A percentile compares a stretch with the other conserved stretches of the same genome.
phyloP scores from a whole-genome alignment of 2,888 invertebrate genomes.

The Xiphydria camelus region DNA sequence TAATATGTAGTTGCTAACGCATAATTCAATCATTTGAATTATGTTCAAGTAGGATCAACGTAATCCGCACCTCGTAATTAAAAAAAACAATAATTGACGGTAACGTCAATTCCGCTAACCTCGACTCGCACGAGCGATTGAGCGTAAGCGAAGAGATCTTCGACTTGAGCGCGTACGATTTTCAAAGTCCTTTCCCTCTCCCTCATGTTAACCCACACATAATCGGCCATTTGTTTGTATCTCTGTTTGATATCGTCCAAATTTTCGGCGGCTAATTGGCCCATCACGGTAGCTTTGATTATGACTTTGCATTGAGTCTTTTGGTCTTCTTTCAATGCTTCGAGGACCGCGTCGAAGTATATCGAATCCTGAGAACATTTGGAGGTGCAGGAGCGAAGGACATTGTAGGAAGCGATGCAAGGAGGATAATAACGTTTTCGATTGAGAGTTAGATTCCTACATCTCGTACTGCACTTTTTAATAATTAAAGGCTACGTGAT shows the following conservation, averaged over 20 bases:
- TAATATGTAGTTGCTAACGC: too few relatives aligned
- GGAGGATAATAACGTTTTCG: too few relatives aligned
- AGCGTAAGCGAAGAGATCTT: conserved; percentile 56
- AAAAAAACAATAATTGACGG: conserved; percentile 19
- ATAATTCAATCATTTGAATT: too few relatives aligned
- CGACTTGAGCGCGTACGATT: conserved; percentile 56
- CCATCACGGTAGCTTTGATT: conserved; percentile 67
- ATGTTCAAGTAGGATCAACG: neutral
- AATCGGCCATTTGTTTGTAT: conserved; percentile 63
- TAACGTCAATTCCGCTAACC: too few relatives aligned
- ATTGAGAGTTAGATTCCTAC: too few relatives aligned
- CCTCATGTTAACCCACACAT: conserved; percentile 67
- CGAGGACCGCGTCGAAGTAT: conserved; percentile 67
- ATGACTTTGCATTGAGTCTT: conserved; percentile 66
- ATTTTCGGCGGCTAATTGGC: conserved; percentile 70
- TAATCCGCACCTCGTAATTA: conserved; percentile 36
- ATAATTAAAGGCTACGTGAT: too few relatives aligned
- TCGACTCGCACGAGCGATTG: conserved; percentile 58
- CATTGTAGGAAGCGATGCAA: too few relatives aligned
- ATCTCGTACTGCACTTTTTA: too few relatives aligned
- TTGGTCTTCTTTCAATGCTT: conserved; percentile 64
- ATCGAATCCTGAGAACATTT: conserved; percentile 71
- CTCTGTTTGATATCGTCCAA: conserved; percentile 67
- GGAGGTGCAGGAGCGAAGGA: too few relatives aligned
- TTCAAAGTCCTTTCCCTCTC: conserved; percentile 64